phyloP scores from a whole-genome alignment of 2,888 invertebrate genomes.

The Nephrocerus scutellatus region DNA sequence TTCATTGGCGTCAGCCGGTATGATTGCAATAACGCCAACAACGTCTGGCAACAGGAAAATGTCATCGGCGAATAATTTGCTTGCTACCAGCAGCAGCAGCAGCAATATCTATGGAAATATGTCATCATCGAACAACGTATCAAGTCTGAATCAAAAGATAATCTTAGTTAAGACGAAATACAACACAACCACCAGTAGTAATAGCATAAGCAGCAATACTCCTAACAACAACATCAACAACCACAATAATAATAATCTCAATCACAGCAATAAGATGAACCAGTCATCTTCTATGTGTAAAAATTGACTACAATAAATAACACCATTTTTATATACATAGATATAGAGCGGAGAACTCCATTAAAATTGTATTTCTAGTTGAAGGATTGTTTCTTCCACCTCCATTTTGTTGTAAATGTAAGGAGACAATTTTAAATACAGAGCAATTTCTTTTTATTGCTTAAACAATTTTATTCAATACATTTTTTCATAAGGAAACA shows the following conservation, averaged over 20 bases:
- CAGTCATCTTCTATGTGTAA: slow-evolving; percentile 11
- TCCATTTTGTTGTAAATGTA: too few species aligned
- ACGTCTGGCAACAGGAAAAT: slow-evolving; percentile 25
- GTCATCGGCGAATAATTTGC: slow-evolving; percentile 15
- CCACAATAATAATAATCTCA: too few species aligned
- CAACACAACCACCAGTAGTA: slow-evolving; percentile 21
- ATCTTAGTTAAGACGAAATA: slow-evolving; percentile 37
- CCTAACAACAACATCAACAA: slow-evolving; percentile 14
- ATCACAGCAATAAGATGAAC: too few species aligned
- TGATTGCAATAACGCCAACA: slow-evolving; percentile 16
- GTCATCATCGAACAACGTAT: slow-evolving; percentile 18
- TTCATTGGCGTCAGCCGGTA: slow-evolving; percentile 12
- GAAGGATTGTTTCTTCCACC: too few species aligned
- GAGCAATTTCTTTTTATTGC: too few species aligned
- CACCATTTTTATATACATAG: too few species aligned
- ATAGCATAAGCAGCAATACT: slow-evolving; percentile 8
- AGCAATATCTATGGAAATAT: slow-evolving; percentile 20
- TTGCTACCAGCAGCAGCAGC: slow-evolving; percentile 7
- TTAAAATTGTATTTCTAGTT: too few species aligned
- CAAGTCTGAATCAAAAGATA: slow-evolving; percentile 36
- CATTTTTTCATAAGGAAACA: too few species aligned
- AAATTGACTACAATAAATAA: slow-evolving; percentile 11
- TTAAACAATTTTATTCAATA: too few species aligned
- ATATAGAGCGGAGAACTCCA: too few species aligned
- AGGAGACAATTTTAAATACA: too few species aligned